Evolutionary conservation across 1,140 invertebrate species (phyloP).

Genomic region (Ips typographus): DNA sequence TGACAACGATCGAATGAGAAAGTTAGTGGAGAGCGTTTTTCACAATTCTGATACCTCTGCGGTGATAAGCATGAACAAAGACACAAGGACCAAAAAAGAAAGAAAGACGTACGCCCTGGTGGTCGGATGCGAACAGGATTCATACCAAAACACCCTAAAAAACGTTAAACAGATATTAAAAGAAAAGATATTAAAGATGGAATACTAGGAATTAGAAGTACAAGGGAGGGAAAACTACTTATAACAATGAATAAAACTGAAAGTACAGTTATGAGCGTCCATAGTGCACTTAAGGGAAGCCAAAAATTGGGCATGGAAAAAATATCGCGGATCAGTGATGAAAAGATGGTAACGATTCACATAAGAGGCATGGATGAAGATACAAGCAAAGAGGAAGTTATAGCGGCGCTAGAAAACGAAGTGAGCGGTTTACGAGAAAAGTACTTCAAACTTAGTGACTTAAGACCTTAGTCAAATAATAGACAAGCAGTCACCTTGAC

Average conservation of each 20-base stretch:
- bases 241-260: neutral
- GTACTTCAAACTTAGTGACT: no score
- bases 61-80: neutral
- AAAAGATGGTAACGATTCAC: no score
- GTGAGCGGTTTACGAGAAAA: no score
- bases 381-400: no score
- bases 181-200: neutral
- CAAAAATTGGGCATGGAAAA: no score
- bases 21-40: neutral
- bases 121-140: neutral
- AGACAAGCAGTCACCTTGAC: no score
- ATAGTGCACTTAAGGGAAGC: no score
- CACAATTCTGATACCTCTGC: neutral
- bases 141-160: neutral
- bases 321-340: no score
- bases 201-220: neutral
- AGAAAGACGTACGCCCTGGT: constrained; percentile 2
- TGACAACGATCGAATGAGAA: neutral
- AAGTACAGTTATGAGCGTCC: no score
- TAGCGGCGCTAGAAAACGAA: no score
- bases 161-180: neutral
- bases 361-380: no score
- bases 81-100: neutral
- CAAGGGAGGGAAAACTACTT: neutral
- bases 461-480: no score